Conservation (phyloP, 2,113 vertebrate genomes). For the Bufo gargarizans region DNA sequence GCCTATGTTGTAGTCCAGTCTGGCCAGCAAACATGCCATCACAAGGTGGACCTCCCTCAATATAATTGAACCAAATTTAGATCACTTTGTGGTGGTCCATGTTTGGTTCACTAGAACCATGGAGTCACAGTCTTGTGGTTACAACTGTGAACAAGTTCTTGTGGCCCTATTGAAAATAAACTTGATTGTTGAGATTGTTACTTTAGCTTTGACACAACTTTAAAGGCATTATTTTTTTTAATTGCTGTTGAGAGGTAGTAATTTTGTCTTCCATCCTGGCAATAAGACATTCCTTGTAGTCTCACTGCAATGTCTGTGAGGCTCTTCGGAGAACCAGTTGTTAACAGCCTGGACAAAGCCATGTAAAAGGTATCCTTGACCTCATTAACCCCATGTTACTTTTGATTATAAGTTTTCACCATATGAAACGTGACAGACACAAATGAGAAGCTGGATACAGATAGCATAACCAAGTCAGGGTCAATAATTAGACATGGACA, state of each 20-base stretch:
- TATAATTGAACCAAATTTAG: no score
- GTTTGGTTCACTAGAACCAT: no score
- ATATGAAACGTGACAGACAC: conserved; percentile 42
- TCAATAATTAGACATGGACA: conserved; percentile 43
- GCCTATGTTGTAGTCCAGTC: no score
- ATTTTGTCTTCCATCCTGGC: background rate
- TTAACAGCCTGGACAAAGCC: conserved; percentile 34
- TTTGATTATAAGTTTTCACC: conserved; percentile 41
- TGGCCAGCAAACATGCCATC: no score
- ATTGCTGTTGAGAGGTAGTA: background rate
- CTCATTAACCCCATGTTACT: conserved; percentile 51
- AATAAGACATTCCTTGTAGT: conserved; percentile 4
- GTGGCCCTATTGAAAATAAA: no score
- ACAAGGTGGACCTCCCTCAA: no score
- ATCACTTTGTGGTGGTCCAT: no score
- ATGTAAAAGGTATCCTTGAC: conserved; percentile 34
- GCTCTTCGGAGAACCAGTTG: background rate
- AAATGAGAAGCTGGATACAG: conserved; percentile 42
- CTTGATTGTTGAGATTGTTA: no score
- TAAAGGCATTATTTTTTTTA: background rate
- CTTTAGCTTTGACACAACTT: no score
- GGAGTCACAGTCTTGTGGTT: no score
- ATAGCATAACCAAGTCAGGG: conserved; percentile 36
- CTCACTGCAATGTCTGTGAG: background rate
- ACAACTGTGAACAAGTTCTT: no score